A percentile compares a stretch with the other conserved stretches of the same genome.
Conservation (phyloP, 2,113 vertebrate species). For the Ellobius talpinus region DNA sequence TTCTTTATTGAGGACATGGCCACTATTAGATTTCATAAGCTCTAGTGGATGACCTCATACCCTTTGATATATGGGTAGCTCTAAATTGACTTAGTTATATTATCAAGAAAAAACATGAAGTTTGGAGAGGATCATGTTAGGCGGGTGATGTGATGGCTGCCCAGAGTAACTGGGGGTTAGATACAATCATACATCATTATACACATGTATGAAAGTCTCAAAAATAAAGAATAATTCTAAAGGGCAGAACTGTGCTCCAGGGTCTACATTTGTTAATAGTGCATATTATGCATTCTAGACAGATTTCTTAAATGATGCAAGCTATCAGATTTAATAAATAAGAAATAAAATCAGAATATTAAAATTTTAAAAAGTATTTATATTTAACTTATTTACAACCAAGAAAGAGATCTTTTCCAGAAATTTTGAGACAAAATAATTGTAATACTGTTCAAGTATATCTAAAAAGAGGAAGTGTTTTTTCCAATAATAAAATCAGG, state of each 20-base stretch:
- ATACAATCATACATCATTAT: not conserved
- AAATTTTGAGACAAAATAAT: not conserved
- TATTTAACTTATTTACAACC: not conserved
- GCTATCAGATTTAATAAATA: not conserved
- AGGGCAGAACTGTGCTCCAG: not conserved
- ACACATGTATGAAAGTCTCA: not conserved
- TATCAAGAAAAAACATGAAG: no score
- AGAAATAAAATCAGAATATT: not conserved
- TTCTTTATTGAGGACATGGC: no score
- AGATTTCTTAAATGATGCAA: not conserved
- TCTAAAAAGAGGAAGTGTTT: not conserved
- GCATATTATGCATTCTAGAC: not conserved
- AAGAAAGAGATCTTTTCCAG: not conserved
- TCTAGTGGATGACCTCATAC: no score
- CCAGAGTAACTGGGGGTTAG: not conserved
- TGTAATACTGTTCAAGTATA: not conserved
- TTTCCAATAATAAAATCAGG: not conserved
- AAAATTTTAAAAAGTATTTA: not conserved
- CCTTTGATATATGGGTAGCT: no score
- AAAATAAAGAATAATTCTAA: not conserved
- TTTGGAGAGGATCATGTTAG: no score
- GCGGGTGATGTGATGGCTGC: no score
- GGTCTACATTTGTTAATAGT: not conserved
- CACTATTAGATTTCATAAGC: no score
- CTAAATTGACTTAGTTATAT: no score